These are phyloP conservation scores for Gortyna flavago DNA, from an alignment of 2,888 invertebrate species.

Conservation along the genomic window DNA sequence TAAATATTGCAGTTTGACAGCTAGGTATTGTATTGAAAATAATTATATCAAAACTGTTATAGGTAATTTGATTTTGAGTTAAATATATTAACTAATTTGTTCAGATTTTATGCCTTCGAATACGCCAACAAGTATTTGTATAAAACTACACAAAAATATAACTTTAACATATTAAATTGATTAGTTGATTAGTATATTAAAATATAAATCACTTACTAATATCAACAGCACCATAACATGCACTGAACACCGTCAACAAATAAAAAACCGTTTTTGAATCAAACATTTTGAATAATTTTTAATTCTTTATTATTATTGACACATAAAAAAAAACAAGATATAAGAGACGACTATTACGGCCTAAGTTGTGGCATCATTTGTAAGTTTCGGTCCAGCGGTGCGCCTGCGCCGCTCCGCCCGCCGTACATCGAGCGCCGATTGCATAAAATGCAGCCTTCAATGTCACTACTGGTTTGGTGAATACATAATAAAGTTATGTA, in stretches of 20 bases:
- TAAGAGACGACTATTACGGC: slow-evolving; percentile 62
- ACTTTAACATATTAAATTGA: neutral
- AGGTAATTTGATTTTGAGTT: neutral
- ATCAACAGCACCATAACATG: slow-evolving; percentile 74
- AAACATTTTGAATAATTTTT: slow-evolving; percentile 42
- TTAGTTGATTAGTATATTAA: neutral
- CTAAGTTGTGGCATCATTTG: slow-evolving; percentile 68
- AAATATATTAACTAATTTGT: neutral
- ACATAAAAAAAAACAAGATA: slow-evolving; percentile 14
- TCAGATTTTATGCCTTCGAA: neutral
- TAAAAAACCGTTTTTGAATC: slow-evolving; percentile 59
- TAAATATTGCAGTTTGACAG: neutral
- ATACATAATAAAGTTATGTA: slow-evolving; percentile 68
- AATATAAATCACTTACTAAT: slow-evolving; percentile 75
- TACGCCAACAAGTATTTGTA: neutral
- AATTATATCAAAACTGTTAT: neutral
- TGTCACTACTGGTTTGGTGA: slow-evolving; percentile 77
- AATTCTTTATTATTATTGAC: neutral
- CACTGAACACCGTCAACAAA: slow-evolving; percentile 67
- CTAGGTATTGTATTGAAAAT: neutral
- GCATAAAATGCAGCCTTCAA: slow-evolving; percentile 79
- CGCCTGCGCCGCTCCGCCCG: slow-evolving; percentile 52
- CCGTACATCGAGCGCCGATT: slow-evolving; percentile 65
- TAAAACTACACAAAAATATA: neutral
- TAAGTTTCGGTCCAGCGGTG: slow-evolving; percentile 47